Evolutionary conservation across 2,888 invertebrate species (phyloP).

Genomic region (Mythimna ferrago): DNA sequence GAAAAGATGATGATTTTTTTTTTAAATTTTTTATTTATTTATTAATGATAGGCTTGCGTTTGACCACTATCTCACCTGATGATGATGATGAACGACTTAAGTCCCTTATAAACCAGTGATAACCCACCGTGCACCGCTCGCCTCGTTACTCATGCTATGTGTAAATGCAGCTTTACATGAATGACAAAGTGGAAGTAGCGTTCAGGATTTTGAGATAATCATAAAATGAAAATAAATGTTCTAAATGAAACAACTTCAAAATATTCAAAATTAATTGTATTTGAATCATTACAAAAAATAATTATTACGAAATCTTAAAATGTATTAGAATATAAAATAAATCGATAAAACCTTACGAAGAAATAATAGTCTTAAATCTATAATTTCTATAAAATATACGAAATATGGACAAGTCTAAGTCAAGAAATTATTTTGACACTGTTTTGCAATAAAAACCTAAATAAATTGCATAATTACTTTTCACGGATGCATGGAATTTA

Average conservation of each 20-base stretch:
- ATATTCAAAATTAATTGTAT: constrained; percentile 61
- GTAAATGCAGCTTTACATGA: too few species aligned
- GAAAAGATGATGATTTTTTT: too few species aligned
- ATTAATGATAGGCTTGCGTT: too few species aligned
- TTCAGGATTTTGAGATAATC: too few species aligned
- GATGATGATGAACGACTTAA: too few species aligned
- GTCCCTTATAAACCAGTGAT: too few species aligned
- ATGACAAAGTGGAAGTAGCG: too few species aligned
- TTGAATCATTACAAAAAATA: constrained; percentile 61
- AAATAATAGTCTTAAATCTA: constrained; percentile 69
- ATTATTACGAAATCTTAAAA: constrained; percentile 63
- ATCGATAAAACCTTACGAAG: constrained; percentile 65
- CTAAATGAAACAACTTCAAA: constrained; percentile 26
- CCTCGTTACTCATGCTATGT: too few species aligned
- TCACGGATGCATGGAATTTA: constrained; percentile 46
- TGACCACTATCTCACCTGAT: too few species aligned
- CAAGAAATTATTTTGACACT: constrained; percentile 49
- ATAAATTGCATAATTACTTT: constrained; percentile 37
- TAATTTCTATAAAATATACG: constrained; percentile 59
- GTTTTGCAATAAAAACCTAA: constrained; percentile 43
- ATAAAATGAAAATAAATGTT: too few species aligned
- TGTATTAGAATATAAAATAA: constrained; percentile 62
- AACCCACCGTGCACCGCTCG: too few species aligned
- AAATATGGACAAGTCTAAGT: constrained; percentile 53
- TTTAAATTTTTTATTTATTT: too few species aligned